Conservation (phyloP, 1,140 invertebrate species). For the Acyrthosiphon pisum region DNA sequence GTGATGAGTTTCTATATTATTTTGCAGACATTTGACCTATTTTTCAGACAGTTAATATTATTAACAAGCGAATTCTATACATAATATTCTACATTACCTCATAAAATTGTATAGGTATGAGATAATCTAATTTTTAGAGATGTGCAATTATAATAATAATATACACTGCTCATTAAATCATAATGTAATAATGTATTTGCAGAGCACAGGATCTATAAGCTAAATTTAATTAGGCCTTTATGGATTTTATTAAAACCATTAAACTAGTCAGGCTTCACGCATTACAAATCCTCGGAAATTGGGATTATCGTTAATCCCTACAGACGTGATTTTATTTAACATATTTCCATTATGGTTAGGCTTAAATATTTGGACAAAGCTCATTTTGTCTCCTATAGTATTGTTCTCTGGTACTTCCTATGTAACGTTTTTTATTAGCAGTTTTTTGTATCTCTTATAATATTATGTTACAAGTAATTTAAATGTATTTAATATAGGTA, state of each 20-base stretch:
- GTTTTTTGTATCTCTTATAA: neutral
- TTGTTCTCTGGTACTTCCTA: neutral
- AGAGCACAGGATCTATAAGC: neutral
- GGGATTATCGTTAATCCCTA: neutral
- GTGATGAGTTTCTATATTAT: neutral
- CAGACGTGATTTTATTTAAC: constrained; percentile 2
- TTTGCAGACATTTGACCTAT: neutral
- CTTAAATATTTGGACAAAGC: neutral
- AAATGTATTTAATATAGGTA: neutral
- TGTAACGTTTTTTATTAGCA: neutral
- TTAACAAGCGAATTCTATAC: neutral
- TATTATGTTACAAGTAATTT: neutral
- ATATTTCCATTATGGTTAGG: constrained; percentile 5
- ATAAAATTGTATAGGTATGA: neutral
- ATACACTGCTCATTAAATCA: neutral
- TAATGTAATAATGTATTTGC: neutral
- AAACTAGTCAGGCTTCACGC: neutral
- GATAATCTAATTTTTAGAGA: neutral
- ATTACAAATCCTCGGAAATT: neutral
- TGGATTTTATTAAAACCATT: constrained; percentile 14
- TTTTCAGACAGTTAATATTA: neutral
- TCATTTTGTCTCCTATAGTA: neutral
- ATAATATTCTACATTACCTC: neutral
- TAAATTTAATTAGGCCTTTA: neutral
- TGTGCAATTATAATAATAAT: neutral